A percentile compares a stretch with the other conserved stretches of the same genome.
Conservation (phyloP, 2,888 invertebrate genomes). For the Epistrophe eligans region DNA sequence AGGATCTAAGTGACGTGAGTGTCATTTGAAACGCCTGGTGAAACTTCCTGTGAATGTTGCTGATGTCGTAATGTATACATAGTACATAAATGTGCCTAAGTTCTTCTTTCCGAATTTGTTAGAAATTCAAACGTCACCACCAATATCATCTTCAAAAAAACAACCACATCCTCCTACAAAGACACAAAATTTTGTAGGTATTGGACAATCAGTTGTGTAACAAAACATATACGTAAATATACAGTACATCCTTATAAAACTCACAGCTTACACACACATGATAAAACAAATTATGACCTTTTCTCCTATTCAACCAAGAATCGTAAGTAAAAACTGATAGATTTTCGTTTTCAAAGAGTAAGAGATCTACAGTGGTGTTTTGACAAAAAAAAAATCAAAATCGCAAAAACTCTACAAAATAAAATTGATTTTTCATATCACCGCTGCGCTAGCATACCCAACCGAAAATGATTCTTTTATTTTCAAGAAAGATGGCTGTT, state of each 20-base stretch:
- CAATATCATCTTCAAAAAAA: neutral
- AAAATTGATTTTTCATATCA: slow-evolving; percentile 71
- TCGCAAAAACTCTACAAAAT: slow-evolving; percentile 64
- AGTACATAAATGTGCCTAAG: neutral
- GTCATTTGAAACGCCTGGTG: slow-evolving; percentile 17
- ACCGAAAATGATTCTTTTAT: slow-evolving; percentile 39
- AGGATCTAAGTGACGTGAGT: slow-evolving; percentile 21
- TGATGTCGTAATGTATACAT: neutral
- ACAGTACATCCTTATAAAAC: slow-evolving; percentile 32
- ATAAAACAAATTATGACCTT: slow-evolving; percentile 47
- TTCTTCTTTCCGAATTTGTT: neutral
- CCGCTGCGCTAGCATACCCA: neutral
- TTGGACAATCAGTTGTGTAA: slow-evolving; percentile 64
- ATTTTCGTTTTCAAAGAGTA: slow-evolving; percentile 34
- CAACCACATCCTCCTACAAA: slow-evolving; percentile 16
- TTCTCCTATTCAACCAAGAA: neutral
- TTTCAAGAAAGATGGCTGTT: neutral
- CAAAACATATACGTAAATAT: slow-evolving; percentile 10
- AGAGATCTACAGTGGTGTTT: neutral
- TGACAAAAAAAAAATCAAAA: slow-evolving; percentile 60
- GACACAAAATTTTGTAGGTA: slow-evolving; percentile 28
- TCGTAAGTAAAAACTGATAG: slow-evolving; percentile 46
- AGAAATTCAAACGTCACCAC: neutral
- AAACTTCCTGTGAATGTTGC: slow-evolving; percentile 5
- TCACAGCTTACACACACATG: slow-evolving; percentile 4